Percentiles rank a stretch among this genome's conserved stretches.
These are phyloP conservation scores for Hedya salicella DNA, from an alignment of 2,888 invertebrate genomes.

Conservation along the genomic window DNA sequence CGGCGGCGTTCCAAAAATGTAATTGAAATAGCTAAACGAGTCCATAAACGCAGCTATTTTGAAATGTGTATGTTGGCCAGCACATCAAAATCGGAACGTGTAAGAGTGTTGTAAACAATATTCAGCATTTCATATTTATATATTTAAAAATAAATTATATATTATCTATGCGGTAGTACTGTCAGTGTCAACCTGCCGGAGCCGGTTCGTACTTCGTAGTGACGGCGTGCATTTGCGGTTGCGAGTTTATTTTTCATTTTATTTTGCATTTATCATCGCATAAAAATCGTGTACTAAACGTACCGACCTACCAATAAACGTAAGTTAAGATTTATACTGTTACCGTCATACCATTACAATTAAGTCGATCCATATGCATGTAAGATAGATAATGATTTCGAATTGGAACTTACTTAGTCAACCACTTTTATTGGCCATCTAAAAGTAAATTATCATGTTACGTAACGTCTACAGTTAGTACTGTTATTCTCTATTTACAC, in stretches of 20 bases:
- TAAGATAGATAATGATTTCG: not conserved
- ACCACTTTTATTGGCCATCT: not conserved
- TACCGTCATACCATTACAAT: not conserved
- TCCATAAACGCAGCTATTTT: not conserved
- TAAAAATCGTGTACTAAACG: not conserved
- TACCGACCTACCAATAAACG: not conserved
- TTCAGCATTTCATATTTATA: not conserved
- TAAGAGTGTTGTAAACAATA: not conserved
- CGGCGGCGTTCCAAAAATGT: slow-evolving; percentile 1
- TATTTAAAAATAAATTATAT: not conserved
- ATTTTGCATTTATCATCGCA: not conserved
- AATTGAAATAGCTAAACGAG: not conserved
- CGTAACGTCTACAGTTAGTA: slow-evolving; percentile 8
- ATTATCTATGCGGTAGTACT: not conserved
- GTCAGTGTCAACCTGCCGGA: not conserved
- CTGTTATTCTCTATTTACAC: not conserved
- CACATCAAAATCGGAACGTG: not conserved
- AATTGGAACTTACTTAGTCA: slow-evolving; percentile 3
- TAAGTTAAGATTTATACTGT: slow-evolving; percentile 9
- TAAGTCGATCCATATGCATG: not conserved
- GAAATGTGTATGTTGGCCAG: not conserved
- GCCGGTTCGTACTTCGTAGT: not conserved
- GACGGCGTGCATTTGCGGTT: not conserved
- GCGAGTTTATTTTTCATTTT: slow-evolving; percentile 6
- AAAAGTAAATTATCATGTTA: slow-evolving; percentile 12